Percentiles rank a stretch among this genome's conserved stretches.
Conservation (phyloP, 2,113 vertebrate species). For the Rhipidura dahli region DNA sequence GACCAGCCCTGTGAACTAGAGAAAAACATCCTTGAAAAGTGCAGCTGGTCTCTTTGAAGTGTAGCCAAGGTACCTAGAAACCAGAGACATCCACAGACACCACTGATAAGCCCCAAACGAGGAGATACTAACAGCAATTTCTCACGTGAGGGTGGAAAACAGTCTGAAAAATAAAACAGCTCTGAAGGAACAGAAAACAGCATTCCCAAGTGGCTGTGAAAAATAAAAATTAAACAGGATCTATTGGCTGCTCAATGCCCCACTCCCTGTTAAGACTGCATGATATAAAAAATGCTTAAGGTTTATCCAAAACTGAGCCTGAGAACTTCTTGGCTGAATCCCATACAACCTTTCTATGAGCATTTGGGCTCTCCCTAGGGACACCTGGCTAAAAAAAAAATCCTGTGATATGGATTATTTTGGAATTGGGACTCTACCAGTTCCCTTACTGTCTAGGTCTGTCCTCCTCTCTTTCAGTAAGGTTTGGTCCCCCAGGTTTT, state of each 20-base stretch:
- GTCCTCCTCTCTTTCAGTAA: background rate
- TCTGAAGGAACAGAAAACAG: background rate
- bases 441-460: background rate
- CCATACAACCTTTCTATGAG: background rate
- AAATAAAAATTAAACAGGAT: background rate
- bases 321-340: background rate
- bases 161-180: background rate
- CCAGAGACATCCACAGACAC: background rate
- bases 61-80: background rate
- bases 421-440: background rate
- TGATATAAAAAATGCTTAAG: background rate
- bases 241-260: background rate
- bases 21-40: background rate
- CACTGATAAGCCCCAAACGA: background rate
- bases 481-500: rapidly evolving
- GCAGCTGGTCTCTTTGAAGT: background rate
- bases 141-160: background rate
- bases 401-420: background rate
- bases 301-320: background rate
- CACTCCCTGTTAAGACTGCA: background rate
- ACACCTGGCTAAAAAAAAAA: background rate
- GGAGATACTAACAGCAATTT: background rate
- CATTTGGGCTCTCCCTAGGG: background rate
- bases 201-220: background rate
- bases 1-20: background rate